phyloP scores from a whole-genome alignment of 2,797 vertebrate species.

The Lacerta agilis region DNA sequence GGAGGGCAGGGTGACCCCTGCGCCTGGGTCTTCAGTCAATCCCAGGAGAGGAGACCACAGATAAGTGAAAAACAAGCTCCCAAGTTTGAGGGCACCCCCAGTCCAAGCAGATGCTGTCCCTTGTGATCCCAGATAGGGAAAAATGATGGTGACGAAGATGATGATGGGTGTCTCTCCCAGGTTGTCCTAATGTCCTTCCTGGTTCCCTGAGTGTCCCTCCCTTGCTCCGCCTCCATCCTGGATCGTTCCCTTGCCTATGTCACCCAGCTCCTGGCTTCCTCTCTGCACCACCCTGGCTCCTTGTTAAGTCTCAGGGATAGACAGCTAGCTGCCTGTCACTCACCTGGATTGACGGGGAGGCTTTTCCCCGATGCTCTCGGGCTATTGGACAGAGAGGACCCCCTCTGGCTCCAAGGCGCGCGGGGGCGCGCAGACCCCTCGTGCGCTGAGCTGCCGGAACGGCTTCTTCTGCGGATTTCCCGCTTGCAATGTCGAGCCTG shows the following conservation, averaged over 20 bases:
- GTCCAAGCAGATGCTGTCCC: not conserved
- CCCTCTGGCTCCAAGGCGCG: no score
- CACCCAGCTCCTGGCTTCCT: not conserved
- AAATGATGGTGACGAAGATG: no score
- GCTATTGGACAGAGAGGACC: not conserved
- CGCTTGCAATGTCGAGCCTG: not conserved
- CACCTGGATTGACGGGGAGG: not conserved
- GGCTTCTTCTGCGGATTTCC: not conserved
- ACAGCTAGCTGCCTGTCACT: slow-evolving; percentile 14
- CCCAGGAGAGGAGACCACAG: not conserved
- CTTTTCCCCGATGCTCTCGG: not conserved
- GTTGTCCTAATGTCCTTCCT: not conserved
- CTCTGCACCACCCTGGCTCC: not conserved
- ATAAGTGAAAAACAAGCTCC: not conserved
- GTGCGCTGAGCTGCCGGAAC: not conserved
- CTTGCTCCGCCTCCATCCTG: not conserved
- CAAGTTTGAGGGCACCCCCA: not conserved
- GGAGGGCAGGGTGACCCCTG: no score
- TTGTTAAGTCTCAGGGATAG: not conserved
- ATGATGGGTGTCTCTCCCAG: not conserved
- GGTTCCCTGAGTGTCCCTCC: not conserved
- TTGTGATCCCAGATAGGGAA: not conserved
- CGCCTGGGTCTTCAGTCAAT: not conserved
- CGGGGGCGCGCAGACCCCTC: not conserved
- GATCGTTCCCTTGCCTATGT: not conserved